Percentiles rank a stretch among this genome's conserved stretches.
These are phyloP conservation scores for Dipodomys spectabilis DNA, from an alignment of 2,113 vertebrate species.

Conservation along the genomic window DNA sequence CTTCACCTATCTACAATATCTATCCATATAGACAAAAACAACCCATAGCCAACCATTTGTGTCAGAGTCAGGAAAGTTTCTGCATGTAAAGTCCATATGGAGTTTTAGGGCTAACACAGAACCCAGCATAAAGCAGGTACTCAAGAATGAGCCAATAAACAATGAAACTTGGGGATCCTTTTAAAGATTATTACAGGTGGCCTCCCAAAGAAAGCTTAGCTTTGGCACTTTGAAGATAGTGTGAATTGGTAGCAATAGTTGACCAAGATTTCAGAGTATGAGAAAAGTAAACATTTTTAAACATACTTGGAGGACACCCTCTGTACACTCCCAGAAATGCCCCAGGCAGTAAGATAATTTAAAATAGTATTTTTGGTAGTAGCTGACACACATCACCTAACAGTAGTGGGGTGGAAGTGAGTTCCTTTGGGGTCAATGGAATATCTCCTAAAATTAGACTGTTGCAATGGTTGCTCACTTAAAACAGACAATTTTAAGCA, in stretches of 20 bases:
- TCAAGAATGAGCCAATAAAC: neutral
- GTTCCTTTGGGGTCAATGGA: neutral
- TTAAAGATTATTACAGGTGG: neutral
- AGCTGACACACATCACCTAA: neutral
- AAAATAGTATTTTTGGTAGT: neutral
- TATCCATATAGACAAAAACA: neutral
- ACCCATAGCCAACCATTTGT: neutral
- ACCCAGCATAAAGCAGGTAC: neutral
- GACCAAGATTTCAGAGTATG: neutral
- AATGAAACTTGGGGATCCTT: neutral
- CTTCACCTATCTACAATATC: neutral
- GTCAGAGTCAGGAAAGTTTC: neutral
- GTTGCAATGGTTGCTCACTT: neutral
- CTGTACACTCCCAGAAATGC: neutral
- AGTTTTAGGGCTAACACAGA: neutral
- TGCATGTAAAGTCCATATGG: neutral
- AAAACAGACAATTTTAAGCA: neutral
- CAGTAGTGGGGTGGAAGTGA: neutral
- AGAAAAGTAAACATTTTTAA: neutral
- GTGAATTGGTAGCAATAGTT: neutral
- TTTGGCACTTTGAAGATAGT: slow-evolving; percentile 14
- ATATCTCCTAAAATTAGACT: slow-evolving; percentile 44
- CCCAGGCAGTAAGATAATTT: neutral
- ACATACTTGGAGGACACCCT: neutral
- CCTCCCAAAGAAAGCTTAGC: neutral